Conservation (phyloP, 1,140 invertebrate species). For the Caenorhabditis inopinata region DNA sequence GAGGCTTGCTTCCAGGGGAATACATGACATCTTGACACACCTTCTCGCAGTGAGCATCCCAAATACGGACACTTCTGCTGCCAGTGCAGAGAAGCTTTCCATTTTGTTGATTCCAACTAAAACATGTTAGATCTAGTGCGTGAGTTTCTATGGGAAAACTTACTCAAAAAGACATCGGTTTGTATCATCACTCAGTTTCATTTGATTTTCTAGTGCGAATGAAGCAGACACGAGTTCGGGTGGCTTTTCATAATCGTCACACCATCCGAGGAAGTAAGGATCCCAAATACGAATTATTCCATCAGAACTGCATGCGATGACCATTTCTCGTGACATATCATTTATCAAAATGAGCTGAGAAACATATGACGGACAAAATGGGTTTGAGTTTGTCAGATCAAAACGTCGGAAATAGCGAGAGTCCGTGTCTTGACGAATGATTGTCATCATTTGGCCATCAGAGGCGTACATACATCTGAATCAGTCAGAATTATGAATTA, state of each 20-base stretch:
- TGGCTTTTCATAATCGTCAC: background rate
- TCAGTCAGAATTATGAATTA: constrained; percentile 52
- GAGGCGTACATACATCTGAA: constrained; percentile 55
- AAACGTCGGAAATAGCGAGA: constrained; percentile 3
- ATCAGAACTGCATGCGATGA: constrained; percentile 55
- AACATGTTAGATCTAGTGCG: background rate
- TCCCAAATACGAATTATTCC: constrained; percentile 61
- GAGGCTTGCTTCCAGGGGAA: constrained; percentile 49
- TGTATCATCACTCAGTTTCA: background rate
- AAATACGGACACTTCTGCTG: constrained; percentile 54
- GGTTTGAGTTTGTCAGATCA: background rate
- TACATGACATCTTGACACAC: constrained; percentile 20
- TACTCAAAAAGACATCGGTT: constrained; percentile 54
- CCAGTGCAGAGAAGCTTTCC: constrained; percentile 56
- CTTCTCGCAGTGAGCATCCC: constrained; percentile 3
- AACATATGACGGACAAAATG: constrained; percentile 50
- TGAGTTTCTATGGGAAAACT: background rate
- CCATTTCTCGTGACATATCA: constrained; percentile 57
- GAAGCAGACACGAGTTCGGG: constrained; percentile 47
- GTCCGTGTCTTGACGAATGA: background rate
- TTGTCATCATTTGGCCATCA: constrained; percentile 49
- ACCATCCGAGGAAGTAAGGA: constrained; percentile 46
- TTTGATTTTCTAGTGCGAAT: constrained; percentile 51
- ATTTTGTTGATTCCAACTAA: constrained; percentile 60
- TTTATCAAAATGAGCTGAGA: constrained; percentile 59